Evolutionary conservation across 2,888 invertebrate genomes (phyloP), one percentile per base, ranked within the genome.

Genomic region (Seira musarum): DNA sequence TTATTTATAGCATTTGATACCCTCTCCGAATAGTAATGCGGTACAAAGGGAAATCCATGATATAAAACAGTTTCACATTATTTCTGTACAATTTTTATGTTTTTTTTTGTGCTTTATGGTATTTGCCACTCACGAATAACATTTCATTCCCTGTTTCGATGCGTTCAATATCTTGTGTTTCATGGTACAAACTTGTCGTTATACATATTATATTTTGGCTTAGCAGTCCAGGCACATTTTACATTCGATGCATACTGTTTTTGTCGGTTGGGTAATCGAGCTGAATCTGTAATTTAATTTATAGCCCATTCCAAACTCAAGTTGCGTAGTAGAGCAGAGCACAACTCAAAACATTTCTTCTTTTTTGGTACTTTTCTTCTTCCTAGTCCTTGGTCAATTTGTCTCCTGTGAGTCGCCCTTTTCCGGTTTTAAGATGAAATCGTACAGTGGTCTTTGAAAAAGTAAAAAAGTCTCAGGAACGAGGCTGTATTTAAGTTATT

Each of bases 241-340:
- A 71, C 64, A 71, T 71, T 71, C 49, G 64, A 71, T 71, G 64
- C 71, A 71, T 64, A 64, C 71, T 71, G 71, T 71, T 71, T 71
- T 71, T 71, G 71, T 71, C 71, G 71, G 71, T 40, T 63, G 71
- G 71, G 71, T 71, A 71, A 71, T 71, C 71, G 71, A 71, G 71
- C 71, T 71, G 71, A 71, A 71, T 71, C 64, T 63, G 63, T 71
- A 71, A 71, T 71, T 71, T 71, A 71, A 71, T 71, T 71, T 71
- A 71, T 71, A 64, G 71, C 71, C 71, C 71, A 71, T 71, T 71
- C 49, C 71, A 63, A n/a, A 24, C 46, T n/a, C 70, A 70, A 70
- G 60, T 70, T 70, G 70, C 35, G 60, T 61, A 60, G 22, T 30
- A n/a, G n/a, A n/a, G n/a, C n/a, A n/a, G n/a, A 24, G 17, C 61